These are phyloP conservation scores for Bungarus multicinctus DNA, from an alignment of 2,113 vertebrate genomes.

Conservation along the genomic window DNA sequence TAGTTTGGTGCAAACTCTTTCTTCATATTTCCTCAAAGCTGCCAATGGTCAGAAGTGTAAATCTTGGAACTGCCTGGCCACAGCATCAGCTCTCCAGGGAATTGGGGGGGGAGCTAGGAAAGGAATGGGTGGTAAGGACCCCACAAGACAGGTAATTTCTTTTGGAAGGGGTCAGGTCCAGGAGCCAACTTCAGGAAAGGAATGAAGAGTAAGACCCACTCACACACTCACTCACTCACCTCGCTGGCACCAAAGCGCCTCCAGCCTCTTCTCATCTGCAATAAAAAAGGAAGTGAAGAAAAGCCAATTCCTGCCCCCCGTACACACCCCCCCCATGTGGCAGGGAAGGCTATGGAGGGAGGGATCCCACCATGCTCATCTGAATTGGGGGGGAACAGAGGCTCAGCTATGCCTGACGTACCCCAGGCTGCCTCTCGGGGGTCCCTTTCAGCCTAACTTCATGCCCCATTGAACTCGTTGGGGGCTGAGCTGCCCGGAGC, in stretches of 20 bases:
- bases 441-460: neutral
- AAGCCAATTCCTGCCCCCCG: neutral
- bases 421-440: neutral
- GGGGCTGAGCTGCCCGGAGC: neutral
- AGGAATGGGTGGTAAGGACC: too few relatives aligned
- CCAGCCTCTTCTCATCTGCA: neutral
- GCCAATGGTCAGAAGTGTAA: neutral
- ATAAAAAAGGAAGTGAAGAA: neutral
- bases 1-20: neutral
- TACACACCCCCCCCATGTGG: too few relatives aligned
- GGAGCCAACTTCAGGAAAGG: too few relatives aligned
- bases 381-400: neutral
- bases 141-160: too few relatives aligned
- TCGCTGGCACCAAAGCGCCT: neutral
- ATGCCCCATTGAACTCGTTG: too few relatives aligned
- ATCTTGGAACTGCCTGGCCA: neutral
- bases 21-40: neutral
- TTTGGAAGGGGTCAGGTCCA: too few relatives aligned
- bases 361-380: too few relatives aligned
- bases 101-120: neutral
- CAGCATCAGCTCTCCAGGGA: neutral
- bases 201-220: neutral
- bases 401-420: neutral
- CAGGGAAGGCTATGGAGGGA: too few relatives aligned
- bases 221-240: neutral